Base-by-base conservation (phyloP, 2,113 vertebrate species). In the Lontra canadensis region DNA sequence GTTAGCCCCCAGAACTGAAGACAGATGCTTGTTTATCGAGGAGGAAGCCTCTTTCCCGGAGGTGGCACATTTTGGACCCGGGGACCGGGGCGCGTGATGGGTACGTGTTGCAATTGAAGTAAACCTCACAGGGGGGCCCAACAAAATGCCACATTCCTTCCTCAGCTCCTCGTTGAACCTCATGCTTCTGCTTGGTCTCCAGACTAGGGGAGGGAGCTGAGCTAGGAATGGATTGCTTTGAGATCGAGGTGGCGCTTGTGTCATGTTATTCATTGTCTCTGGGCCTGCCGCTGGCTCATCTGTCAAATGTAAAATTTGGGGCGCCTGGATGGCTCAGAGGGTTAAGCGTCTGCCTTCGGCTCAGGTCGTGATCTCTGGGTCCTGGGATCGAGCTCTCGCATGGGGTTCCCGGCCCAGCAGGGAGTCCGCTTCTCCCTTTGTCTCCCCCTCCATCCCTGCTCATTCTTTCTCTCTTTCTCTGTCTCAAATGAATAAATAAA, bases 1-100 rank as follows among this genome's bases (percentile, higher is more conserved):
- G 69, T 95, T 96, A 87, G 59, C 81, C 44, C 4, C 73, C 88
- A 97, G 98, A 92, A 39, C 96, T 96, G 98, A 95, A 94, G 97
- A 97, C 97, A 85, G 88, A 4, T 20, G 78, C 23, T 61, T 95
- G 78, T 90, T 98, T 55, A 29, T 55, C 6, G 25, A 6, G 4
- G 55, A 82, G 67, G 6, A 23, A 34, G 80, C 7, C 63, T 61
- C 94, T 97, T 82, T 23, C 7, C 31, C 4, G 34, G 69, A 29
- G 36, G 20, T 3, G 96, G 49, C 0, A 1, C 18, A 4, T 13
- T 52, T 49, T 31, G 47, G 82, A n/a, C 57, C 67, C 1, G 12
- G 9, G 23, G 88, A 25, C 10, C 4, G 23, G 61, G 11, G 29
- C 3, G 17, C 36, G 57, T 55, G 47, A 1, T 9, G 3, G 42